phyloP scores from a whole-genome alignment of 2,113 vertebrate species.

The Cryptoleucopteryx plumbea region DNA sequence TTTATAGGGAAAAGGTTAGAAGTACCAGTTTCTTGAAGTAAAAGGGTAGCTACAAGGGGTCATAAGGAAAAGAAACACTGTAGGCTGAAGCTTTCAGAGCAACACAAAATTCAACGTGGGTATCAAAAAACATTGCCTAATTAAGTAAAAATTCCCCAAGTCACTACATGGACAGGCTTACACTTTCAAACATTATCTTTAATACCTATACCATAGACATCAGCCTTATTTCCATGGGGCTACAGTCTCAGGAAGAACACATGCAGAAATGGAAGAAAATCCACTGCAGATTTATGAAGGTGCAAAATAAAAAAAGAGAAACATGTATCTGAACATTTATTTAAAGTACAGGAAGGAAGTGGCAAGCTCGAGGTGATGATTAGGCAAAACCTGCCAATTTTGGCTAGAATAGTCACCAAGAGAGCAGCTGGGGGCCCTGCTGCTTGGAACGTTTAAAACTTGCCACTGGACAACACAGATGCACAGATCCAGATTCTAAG shows the following conservation, averaged over 20 bases:
- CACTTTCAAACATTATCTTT: not conserved
- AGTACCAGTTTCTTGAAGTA: not conserved
- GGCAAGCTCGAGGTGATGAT: not conserved
- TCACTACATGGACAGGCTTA: not conserved
- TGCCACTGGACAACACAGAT: not conserved
- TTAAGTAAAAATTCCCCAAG: not conserved
- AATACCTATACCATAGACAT: not conserved
- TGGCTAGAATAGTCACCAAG: not conserved
- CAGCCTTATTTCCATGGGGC: not conserved
- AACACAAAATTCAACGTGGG: not conserved
- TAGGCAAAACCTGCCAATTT: not conserved
- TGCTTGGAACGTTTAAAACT: not conserved
- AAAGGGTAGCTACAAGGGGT: not conserved
- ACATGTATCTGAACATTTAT: not conserved
- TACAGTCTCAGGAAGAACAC: not conserved
- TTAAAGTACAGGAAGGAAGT: not conserved
- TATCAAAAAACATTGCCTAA: not conserved
- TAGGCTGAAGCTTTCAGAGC: not conserved
- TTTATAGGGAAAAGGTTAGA: not conserved
- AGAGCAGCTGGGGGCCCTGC: not conserved
- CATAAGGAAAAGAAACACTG: not conserved
- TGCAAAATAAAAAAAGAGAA: not conserved
- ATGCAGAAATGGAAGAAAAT: not conserved
- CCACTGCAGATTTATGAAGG: not conserved
- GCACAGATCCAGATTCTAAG: not conserved